Percentiles rank a stretch among this genome's conserved stretches.
Conservation (phyloP, 2,888 invertebrate species). For the Endomychus coccineus region DNA sequence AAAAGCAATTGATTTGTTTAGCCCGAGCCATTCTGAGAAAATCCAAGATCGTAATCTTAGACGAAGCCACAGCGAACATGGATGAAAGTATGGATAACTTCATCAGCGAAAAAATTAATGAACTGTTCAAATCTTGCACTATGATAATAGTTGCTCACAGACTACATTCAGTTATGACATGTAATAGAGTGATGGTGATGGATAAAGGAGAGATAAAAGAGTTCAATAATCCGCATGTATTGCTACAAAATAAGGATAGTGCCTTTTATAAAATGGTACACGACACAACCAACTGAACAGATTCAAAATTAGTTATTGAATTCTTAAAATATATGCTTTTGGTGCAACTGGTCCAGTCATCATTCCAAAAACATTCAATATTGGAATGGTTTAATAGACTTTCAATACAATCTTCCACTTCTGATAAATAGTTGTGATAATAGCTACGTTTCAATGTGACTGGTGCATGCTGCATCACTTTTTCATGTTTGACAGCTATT, state of each 20-base stretch:
- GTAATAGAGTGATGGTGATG: slow-evolving; percentile 48
- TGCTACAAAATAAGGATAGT: slow-evolving; percentile 25
- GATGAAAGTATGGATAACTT: slow-evolving; percentile 49
- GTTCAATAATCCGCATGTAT: slow-evolving; percentile 26
- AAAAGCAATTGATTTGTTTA: slow-evolving; percentile 51
- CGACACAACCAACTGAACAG: no score
- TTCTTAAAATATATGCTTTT: no score
- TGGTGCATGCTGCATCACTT: no score
- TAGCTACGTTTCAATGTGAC: no score
- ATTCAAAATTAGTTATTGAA: no score
- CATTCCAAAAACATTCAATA: no score
- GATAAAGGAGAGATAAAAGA: slow-evolving; percentile 43
- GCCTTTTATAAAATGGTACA: slow-evolving; percentile 27
- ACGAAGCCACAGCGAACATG: slow-evolving; percentile 53
- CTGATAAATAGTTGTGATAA: no score
- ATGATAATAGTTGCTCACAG: slow-evolving; percentile 46
- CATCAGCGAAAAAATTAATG: slow-evolving; percentile 48
- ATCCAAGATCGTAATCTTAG: slow-evolving; percentile 48
- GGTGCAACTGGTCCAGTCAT: no score
- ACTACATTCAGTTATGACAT: slow-evolving; percentile 51
- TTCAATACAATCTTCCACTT: no score
- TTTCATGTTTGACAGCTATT: no score
- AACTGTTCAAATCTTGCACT: slow-evolving; percentile 47
- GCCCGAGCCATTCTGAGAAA: slow-evolving; percentile 49
- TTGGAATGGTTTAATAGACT: no score